Percentiles rank a stretch among this genome's conserved stretches.
Conservation (phyloP, 2,797 vertebrate species). For the Paramormyrops hopkinsi region DNA sequence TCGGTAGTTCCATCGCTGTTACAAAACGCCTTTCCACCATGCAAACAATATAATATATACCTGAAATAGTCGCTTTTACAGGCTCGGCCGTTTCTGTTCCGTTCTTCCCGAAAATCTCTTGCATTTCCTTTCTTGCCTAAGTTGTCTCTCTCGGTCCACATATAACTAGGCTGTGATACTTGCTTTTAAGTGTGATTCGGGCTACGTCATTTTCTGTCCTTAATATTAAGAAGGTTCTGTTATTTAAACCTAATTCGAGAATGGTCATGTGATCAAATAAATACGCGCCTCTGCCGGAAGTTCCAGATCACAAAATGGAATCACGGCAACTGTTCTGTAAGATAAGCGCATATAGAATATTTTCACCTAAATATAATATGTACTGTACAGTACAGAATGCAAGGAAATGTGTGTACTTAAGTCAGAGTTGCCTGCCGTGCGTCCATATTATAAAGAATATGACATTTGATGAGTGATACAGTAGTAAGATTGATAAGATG, state of each 20-base stretch:
- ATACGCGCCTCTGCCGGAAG: not conserved
- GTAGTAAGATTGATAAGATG: not conserved
- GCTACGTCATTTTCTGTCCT: not conserved
- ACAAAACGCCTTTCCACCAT: not conserved
- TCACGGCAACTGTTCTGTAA: not conserved
- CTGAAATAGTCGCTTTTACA: constrained; percentile 18
- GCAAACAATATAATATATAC: constrained; percentile 7
- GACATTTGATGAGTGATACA: not conserved
- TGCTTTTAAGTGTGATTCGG: not conserved
- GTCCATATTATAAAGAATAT: not conserved
- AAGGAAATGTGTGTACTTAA: not conserved
- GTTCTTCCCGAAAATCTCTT: constrained; percentile 11
- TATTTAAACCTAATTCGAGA: not conserved
- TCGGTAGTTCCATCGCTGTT: not conserved
- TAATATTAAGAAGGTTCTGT: not conserved
- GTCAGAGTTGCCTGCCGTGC: not conserved
- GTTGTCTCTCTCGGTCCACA: not conserved
- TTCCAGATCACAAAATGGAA: not conserved
- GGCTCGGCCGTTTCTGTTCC: constrained; percentile 20
- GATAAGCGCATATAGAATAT: not conserved
- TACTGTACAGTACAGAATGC: not conserved
- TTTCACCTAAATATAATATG: not conserved
- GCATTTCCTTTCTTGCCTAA: not conserved
- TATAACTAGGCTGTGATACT: not conserved
- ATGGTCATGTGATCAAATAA: not conserved